Evolutionary conservation across 2,797 vertebrate species (phyloP).

Genomic region (Corythornis leucogaster): DNA sequence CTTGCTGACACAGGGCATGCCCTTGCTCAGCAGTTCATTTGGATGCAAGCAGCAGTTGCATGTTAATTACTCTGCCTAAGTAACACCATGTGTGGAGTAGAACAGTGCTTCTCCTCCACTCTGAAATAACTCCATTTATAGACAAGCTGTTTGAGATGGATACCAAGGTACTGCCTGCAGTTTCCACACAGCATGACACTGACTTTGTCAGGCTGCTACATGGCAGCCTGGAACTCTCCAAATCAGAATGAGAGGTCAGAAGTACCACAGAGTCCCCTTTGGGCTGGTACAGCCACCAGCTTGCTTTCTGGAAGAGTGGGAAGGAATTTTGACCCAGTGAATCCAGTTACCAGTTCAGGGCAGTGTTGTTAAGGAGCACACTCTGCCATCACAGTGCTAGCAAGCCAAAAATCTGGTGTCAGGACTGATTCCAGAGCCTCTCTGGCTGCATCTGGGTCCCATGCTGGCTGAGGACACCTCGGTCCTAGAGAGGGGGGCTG

Average conservation of each 20-base stretch:
- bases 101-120: not conserved
- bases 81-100: not conserved
- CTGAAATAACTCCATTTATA: slow-evolving; percentile 17
- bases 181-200: not conserved
- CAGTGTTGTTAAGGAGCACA: not conserved
- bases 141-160: not conserved
- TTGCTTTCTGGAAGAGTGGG: not conserved
- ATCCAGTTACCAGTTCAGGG: not conserved
- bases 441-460: not conserved
- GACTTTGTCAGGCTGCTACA: not conserved
- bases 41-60: not conserved
- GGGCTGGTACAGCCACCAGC: not conserved
- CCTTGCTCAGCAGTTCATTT: not conserved
- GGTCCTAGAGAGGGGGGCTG: accelerated
- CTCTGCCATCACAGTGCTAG: accelerated
- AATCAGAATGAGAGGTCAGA: accelerated
- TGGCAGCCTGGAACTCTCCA: not conserved
- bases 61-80: not conserved
- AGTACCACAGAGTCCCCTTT: not conserved
- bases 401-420: not conserved
- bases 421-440: not conserved
- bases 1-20: not conserved
- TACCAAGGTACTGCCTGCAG: not conserved
- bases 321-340: slow-evolving; percentile 26
- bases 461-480: not conserved